Evolutionary conservation across 2,888 invertebrate genomes (phyloP).

Genomic region (Mylabris sibirica): DNA sequence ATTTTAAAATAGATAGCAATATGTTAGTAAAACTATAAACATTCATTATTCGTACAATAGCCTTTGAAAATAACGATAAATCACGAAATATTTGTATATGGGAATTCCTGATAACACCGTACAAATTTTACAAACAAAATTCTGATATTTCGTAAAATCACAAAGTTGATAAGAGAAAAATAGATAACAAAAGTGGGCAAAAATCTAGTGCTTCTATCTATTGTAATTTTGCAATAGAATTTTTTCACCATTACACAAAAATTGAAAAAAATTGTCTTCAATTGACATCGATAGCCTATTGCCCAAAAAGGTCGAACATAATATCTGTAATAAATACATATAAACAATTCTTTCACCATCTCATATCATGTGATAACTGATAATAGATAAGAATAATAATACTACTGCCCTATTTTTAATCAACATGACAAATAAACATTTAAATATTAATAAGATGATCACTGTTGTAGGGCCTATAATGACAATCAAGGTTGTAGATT

Average conservation of each 20-base stretch:
- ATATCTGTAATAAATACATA: not conserved
- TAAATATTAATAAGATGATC: too few relatives aligned
- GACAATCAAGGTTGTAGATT: not conserved
- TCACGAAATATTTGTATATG: slow-evolving; percentile 16
- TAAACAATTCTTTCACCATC: not conserved
- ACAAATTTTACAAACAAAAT: slow-evolving; percentile 14
- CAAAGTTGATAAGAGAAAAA: not conserved
- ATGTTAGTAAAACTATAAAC: slow-evolving; percentile 22
- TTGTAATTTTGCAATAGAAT: not conserved
- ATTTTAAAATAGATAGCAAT: slow-evolving; percentile 21
- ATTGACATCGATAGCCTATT: not conserved
- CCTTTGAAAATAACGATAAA: slow-evolving; percentile 16
- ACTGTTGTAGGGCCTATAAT: not conserved
- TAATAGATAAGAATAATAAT: not conserved
- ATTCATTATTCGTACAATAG: slow-evolving; percentile 10
- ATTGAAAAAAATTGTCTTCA: not conserved
- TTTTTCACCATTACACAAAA: too few relatives aligned
- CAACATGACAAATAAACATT: too few relatives aligned
- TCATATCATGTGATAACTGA: not conserved
- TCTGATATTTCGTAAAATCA: slow-evolving; percentile 15
- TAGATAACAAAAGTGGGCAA: not conserved
- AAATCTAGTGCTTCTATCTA: not conserved
- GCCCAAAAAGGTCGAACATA: not conserved
- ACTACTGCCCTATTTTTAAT: too few relatives aligned
- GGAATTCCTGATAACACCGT: slow-evolving; percentile 19